These are phyloP conservation scores for Urocynchramus pylzowi DNA, from an alignment of 2,113 vertebrate genomes.

Conservation along the genomic window DNA sequence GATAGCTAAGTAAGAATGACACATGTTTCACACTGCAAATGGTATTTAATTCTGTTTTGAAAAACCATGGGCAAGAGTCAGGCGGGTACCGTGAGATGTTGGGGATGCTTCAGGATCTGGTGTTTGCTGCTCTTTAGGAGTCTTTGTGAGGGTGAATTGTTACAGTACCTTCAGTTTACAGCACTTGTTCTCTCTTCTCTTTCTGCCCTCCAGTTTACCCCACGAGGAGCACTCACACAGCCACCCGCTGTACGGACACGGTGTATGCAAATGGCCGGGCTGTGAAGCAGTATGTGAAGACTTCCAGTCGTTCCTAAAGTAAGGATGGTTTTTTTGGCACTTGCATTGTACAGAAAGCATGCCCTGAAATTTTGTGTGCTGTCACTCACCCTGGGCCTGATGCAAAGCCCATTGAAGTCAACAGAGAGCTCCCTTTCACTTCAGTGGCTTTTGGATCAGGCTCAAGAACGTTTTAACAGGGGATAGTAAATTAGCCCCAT, in stretches of 20 bases:
- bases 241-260: constrained; percentile 95
- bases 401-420: constrained; percentile 50
- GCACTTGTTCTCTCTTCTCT: neutral
- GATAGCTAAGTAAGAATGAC: constrained; percentile 51
- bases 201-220: constrained; percentile 75
- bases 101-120: neutral
- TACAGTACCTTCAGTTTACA: neutral
- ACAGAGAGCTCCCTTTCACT: constrained; percentile 50
- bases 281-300: constrained; percentile 97
- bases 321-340: constrained; percentile 70
- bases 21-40: neutral
- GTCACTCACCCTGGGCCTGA: constrained; percentile 12
- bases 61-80: neutral
- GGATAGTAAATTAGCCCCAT: constrained; percentile 50
- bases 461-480: constrained; percentile 55
- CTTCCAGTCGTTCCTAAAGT: constrained; percentile 97
- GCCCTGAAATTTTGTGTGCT: neutral
- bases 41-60: constrained; percentile 40
- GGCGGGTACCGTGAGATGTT: neutral
- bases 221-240: constrained; percentile 88
- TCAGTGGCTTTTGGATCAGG: constrained; percentile 60
- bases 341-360: constrained; percentile 25
- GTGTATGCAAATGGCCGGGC: constrained; percentile 98
- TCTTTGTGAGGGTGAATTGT: neutral
- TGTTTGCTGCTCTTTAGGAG: neutral